Base-by-base conservation (phyloP, 2,888 invertebrate species). In the Omphaloscelis lunosa region DNA sequence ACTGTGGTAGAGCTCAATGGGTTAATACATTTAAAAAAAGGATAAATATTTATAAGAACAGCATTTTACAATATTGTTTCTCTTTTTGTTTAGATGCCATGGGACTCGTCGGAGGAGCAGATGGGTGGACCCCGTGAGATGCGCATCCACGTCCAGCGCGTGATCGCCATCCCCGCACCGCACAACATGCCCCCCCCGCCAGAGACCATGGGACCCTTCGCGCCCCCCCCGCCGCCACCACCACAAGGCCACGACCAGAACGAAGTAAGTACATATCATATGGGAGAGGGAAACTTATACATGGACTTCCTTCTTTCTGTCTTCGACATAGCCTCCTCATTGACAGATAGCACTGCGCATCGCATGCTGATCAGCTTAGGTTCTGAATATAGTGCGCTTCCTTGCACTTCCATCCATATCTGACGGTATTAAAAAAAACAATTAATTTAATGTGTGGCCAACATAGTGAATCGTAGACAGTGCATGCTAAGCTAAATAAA, bases 61-160 rank as follows among this genome's bases (percentile, higher is more conserved):
- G 12, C 2, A 41, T 20, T 69, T 63, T 72, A 58, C 15, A 70
- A 58, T 51, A 41, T 45, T 45, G 41, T 75, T 62, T 85, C 89
- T 67, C 17, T 62, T 67, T 87, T 67, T 89, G 78, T 72, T 67
- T 89, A 96, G 96, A 93, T 96, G 95, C 96, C 96, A 88, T 96
- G 96, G 96, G 96, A 96, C 75, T 95, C 96, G 0, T 96, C 96
- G 0, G 96, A 96, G 87, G 96, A 96, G 89, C 96, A 96, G 92
- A 94, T 95, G 93, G 91, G 90, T 11, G 90, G 88, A 15, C 94
- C 94, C 51, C 95, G 96, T 67, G 96, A 97, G 90, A 96, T 97
- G 95, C 95, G 97, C 77, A 96, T 97, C 88, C 97, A 97, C 88
- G 97, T 97, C 5, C 97, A 97, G 90, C 93, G 97, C 53, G 96